Evolutionary conservation across 92 coral and sea anemone species (phyloP), one percentile per base, ranked within the genome.

Genomic region (Plumapathes pennacea): DNA sequence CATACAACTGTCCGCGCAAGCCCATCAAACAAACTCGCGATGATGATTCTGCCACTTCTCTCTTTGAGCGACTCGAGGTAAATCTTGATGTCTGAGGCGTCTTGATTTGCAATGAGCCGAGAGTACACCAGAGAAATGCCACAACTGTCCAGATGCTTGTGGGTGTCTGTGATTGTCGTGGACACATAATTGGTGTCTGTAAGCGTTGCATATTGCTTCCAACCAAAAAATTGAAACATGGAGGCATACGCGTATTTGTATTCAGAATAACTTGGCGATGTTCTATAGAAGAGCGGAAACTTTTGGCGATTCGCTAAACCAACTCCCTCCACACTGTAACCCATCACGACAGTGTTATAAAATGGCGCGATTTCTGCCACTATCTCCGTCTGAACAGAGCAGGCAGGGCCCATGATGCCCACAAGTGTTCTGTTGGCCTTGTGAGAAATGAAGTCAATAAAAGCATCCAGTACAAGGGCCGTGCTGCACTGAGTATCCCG

Each of bases 341-440:
- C 95, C 89, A 87, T 82, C n/a, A 77, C 64, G 8, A 87, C 63
- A 12, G 88, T 87, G 52, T 82, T 87, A 51, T 77, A 84, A 31
- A 74, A 37, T 1, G 89, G 89, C 7, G 95, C 74, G 8, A 82
- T 85, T 31, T 87, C 95, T 2, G 95, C 95, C 14, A 87, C 57
- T 5, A 87, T 87, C 68, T 87, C 95, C 13, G 95, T 78, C 49
- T 87, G 95, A 31, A 76, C 33, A 13, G 95, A 87, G 55, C 95
- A 87, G 4, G 89, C 89, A 4, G 95, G 95, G 14, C 95, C 95
- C 1, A 87, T 57, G 40, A 87, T 87, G 12, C 95, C 89, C 13
- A 49, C 86, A 33, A 82, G 20, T 62, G 86, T 50, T 38, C 50
- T 51, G 40, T 76, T 82, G 25, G 42, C 69, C 5, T 58, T 72